These are phyloP conservation scores for Erebia ligea DNA, from an alignment of 2,888 invertebrate genomes.

Conservation along the genomic window DNA sequence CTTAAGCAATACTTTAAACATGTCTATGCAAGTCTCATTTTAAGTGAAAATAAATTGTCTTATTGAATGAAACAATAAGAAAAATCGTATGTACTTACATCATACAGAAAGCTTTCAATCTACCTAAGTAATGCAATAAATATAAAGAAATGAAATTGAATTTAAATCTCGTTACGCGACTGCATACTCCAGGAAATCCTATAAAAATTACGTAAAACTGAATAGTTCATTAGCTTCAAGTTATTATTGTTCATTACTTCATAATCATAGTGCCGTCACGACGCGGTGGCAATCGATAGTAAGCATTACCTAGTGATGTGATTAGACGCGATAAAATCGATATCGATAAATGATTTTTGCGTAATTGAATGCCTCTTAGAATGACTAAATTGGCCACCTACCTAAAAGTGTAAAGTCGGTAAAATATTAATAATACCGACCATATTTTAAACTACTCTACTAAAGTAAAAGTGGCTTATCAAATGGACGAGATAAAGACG, in stretches of 20 bases:
- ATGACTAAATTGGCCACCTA: neutral
- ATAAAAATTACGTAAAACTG: slow-evolving; percentile 16
- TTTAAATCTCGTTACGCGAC: neutral
- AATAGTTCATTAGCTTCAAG: slow-evolving; percentile 12
- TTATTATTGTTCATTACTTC: slow-evolving; percentile 21
- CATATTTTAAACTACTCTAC: no score
- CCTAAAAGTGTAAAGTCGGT: neutral
- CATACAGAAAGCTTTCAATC: neutral
- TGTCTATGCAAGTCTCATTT: neutral
- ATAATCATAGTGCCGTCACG: slow-evolving; percentile 19
- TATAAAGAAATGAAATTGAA: neutral
- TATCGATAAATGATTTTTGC: slow-evolving; percentile 1
- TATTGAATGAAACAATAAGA: no score
- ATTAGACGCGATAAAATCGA: neutral
- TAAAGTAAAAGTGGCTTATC: neutral
- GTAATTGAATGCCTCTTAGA: neutral
- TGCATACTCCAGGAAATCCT: slow-evolving; percentile 18
- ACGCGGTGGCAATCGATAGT: slow-evolving; percentile 28
- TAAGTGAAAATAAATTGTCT: no score
- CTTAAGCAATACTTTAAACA: neutral
- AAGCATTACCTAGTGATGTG: slow-evolving; percentile 20
- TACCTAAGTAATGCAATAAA: neutral
- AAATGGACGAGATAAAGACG: neutral
- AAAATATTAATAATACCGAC: no score
- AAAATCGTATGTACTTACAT: no score